Evolutionary conservation across 2,113 vertebrate species (phyloP), one percentile per base, ranked within the genome.

Genomic region (Triplophysa tibetana): DNA sequence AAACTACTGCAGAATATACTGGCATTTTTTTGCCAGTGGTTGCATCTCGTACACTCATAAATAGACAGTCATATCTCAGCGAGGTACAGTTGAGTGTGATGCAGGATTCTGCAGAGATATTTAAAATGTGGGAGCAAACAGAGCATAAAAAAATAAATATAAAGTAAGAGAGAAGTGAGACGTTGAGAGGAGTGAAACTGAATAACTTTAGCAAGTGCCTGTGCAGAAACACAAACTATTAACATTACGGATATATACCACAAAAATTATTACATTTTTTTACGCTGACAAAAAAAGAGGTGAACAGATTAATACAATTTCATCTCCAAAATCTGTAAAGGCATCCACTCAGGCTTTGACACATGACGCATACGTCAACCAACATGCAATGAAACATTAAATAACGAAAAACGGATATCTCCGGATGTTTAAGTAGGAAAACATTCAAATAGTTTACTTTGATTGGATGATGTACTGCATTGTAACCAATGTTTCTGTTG

Each of bases 331-430:
- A 38, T 38, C 33, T 38, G 5, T 38, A 38, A 14, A 52, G 16
- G 3, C 50, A 52, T 14, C 6, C 48, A 64, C 74, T 72, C 60
- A 77, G 29, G 65, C 81, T 58, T 60, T 69, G 64, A 70, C 56
- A 69, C 66, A 52, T 43, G 66, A 74, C 62, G 74, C 69, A 75
- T 2, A 79, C 43, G 76, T 81, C 63, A 70, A 58, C 73, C 80
- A 64, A 43, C 54, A 66, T 77, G 66, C 65, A n/a, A 56, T 19
- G 17, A 19, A 56, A 56, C 17, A 4, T n/a, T 8, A 56, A 81
- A 73, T 23, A 38, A 2, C 33, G 62, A 58, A 70, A 63, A 63
- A 63, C 70, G 58, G 70, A 74, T 65, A 58, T 52, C 56, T 6
- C 56, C 66, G 38, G 62, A 7, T 38, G 6, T 1, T 7, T 38